Conservation (phyloP, 2,797 vertebrate species). For the Furcifer pardalis region DNA sequence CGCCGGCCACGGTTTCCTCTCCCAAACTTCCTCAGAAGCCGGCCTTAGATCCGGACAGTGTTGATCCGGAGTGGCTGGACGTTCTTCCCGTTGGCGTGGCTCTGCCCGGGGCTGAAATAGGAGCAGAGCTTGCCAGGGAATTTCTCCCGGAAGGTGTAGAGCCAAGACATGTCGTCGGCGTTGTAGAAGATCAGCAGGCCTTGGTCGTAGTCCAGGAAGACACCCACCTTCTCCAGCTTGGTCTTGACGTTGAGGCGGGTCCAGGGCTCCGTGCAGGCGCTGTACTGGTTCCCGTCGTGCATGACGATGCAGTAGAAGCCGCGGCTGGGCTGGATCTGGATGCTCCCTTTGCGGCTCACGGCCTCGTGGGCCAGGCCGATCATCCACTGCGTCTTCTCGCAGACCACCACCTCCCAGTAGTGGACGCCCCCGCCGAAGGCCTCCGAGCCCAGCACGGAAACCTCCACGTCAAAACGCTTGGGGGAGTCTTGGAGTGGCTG, state of each 20-base stretch:
- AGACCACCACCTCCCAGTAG: slow-evolving; percentile 99
- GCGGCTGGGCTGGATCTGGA: slow-evolving; percentile 94
- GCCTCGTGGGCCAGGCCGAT: slow-evolving; percentile 94
- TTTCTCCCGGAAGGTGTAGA: slow-evolving; percentile 95
- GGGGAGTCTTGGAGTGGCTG: slow-evolving; percentile 97
- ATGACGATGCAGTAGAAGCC: slow-evolving; percentile 99
- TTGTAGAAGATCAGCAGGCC: slow-evolving; percentile 98
- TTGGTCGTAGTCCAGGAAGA: slow-evolving; percentile 95
- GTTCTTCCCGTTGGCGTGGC: slow-evolving; percentile 97
- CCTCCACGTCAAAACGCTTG: slow-evolving; percentile 94
- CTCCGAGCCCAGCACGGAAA: slow-evolving; percentile 91
- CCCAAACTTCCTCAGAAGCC: not conserved
- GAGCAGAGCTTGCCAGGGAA: slow-evolving; percentile 92
- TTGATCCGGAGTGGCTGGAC: slow-evolving; percentile 96
- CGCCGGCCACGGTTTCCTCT: not conserved
- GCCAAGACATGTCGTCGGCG: slow-evolving; percentile 98
- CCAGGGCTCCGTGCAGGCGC: slow-evolving; percentile 98
- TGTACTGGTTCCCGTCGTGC: slow-evolving; percentile 98
- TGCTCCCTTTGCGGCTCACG: slow-evolving; percentile 93
- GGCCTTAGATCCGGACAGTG: slow-evolving; percentile 87
- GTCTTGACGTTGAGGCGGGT: slow-evolving; percentile 95
- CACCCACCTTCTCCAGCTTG: slow-evolving; percentile 97
- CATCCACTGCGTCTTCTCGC: slow-evolving; percentile 99
- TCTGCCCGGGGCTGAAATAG: slow-evolving; percentile 97
- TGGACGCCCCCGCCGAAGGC: slow-evolving; percentile 89